phyloP scores from a whole-genome alignment of 2,888 invertebrate species.

The Pherbina coryleti region DNA sequence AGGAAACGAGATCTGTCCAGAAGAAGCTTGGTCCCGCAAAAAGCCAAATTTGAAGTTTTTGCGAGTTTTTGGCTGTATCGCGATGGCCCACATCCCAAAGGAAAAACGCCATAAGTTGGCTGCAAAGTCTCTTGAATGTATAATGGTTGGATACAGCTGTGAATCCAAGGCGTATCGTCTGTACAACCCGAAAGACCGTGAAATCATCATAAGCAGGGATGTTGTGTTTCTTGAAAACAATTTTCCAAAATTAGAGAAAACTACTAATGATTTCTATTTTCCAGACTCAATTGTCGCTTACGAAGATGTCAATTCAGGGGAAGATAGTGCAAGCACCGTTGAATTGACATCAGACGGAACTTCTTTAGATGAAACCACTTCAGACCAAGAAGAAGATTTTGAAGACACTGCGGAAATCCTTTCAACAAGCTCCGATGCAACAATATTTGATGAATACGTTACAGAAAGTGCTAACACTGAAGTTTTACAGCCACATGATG shows the following conservation, averaged over 20 bases:
- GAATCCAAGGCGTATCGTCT: slow-evolving; percentile 20
- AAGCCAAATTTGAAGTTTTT: slow-evolving; percentile 37
- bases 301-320: slow-evolving; percentile 23
- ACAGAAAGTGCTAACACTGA: not conserved
- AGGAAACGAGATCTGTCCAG: slow-evolving; percentile 42
- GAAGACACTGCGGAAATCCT: not conserved
- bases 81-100: slow-evolving; percentile 41
- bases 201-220: slow-evolving; percentile 23
- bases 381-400: not conserved
- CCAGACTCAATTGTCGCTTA: not conserved
- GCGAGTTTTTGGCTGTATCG: slow-evolving; percentile 42
- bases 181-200: slow-evolving; percentile 3
- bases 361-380: not conserved
- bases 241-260: slow-evolving; percentile 13
- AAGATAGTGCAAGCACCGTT: not conserved
- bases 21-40: slow-evolving; percentile 42
- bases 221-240: slow-evolving; percentile 22
- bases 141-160: slow-evolving; percentile 29
- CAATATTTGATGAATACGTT: too few species aligned
- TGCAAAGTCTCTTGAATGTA: slow-evolving; percentile 20
- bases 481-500: not conserved
- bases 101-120: slow-evolving; percentile 38
- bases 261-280: too few species aligned
- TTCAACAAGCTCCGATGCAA: not conserved
- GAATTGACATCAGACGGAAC: slow-evolving; percentile 13